Evolutionary conservation across 2,797 vertebrate species (phyloP), one percentile per base, ranked within the genome.

Genomic region (Chelon auratus): DNA sequence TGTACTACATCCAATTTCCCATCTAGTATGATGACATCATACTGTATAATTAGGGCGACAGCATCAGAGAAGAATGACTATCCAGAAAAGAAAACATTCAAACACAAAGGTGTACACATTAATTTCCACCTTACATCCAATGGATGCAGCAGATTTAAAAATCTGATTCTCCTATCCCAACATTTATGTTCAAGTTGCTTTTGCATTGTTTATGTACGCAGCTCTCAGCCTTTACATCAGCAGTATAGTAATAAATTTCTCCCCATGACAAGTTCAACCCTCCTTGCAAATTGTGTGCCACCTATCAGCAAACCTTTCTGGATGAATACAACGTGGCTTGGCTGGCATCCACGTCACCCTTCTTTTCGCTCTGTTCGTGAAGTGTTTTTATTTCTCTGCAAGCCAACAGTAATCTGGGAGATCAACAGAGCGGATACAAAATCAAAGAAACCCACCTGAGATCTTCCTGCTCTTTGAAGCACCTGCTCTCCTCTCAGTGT

Each of bases 361-460:
- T 57, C 54, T 72, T 64, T 47, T 51, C 40, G 3, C 30, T 82
- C 55, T 72, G 47, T 80, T 48, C 73, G 58, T 71, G 74, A 8
- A 33, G 47, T 61, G 62, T 17, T 7, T 72, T 78, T 43, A 67
- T 75, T 71, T 62, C 43, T 63, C 50, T 54, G 70, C 66, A 42
- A 79, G 65, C 78, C 78, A 74, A 22, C 37, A 0, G 71, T 73
- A 71, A 72, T 77, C 50, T 72, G 70, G 67, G 71, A 79, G 69
- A 78, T 52, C 70, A 87, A 75, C 59, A 74, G 66, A 85, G 75
- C 58, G 1, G 33, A 82, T 45, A 64, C 14, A 2, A 65, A 85
- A 81, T 86, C 81, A 88, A 78, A 85, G 65, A 75, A 78, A 66
- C 15, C 59, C 86, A 86, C 77, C 72, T 51, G 82, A 81, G 87